phyloP scores from a whole-genome alignment of 1,140 invertebrate genomes.

The Leptinotarsa defecta region DNA sequence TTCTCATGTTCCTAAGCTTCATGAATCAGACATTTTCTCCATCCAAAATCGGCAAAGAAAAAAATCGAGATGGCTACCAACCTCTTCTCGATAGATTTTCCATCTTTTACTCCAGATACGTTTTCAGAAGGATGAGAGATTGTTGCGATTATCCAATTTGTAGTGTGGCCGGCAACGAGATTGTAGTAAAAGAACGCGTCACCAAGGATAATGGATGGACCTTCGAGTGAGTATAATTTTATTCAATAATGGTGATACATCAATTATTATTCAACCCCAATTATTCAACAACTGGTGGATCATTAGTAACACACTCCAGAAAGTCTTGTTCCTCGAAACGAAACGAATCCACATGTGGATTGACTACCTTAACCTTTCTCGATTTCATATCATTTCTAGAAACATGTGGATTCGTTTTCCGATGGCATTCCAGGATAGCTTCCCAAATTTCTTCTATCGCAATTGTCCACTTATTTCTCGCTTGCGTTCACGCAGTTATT shows the following conservation, averaged over 20 bases:
- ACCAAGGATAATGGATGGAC: constrained; percentile 90
- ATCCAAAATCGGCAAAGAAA: constrained; percentile 78
- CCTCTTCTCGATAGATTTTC: constrained; percentile 91
- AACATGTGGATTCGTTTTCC: no score
- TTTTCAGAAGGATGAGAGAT: constrained; percentile 89
- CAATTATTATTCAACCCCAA: no score
- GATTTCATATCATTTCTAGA: no score
- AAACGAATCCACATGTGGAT: no score
- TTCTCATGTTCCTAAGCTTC: constrained; percentile 83
- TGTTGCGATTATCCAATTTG: constrained; percentile 94
- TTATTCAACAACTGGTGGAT: no score
- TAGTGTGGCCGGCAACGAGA: constrained; percentile 85
- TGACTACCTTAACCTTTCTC: no score
- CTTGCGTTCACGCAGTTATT: no score
- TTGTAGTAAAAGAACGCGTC: constrained; percentile 84
- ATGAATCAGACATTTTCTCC: constrained; percentile 80
- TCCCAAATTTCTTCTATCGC: no score
- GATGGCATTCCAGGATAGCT: no score
- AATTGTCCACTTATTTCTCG: no score
- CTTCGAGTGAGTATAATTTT: constrained; percentile 71
- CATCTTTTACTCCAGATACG: constrained; percentile 91
- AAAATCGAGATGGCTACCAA: constrained; percentile 85
- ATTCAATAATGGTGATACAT: neutral
- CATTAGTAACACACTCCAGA: no score
- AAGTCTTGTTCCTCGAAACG: no score